Conservation (phyloP, 2,888 invertebrate genomes). For the Microctonus hyperodae region DNA sequence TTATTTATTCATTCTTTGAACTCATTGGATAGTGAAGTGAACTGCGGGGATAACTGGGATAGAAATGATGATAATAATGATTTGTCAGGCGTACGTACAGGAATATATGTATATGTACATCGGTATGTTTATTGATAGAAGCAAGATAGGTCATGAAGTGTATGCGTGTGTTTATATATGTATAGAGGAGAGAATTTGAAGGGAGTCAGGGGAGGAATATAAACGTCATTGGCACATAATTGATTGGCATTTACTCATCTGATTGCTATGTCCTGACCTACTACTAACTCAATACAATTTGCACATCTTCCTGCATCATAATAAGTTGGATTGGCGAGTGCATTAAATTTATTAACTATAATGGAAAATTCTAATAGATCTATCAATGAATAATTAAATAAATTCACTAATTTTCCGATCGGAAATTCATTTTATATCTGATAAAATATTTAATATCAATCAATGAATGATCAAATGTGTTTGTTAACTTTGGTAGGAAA, state of each 20-base stretch:
- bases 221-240: slow-evolving; percentile 52
- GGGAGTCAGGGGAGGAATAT: slow-evolving; percentile 5
- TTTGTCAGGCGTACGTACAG: neutral
- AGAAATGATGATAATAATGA: neutral
- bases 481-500: too few relatives aligned
- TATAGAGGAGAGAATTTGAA: neutral
- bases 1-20: neutral
- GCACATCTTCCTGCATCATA: slow-evolving; percentile 20
- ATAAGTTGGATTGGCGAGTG: neutral
- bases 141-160: slow-evolving; percentile 18
- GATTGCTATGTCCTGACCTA: slow-evolving; percentile 52
- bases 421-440: too few relatives aligned
- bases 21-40: slow-evolving; percentile 9
- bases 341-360: neutral
- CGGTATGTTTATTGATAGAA: slow-evolving; percentile 31
- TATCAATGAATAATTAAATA: too few relatives aligned
- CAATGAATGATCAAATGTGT: too few relatives aligned
- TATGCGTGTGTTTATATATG: neutral
- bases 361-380: too few relatives aligned
- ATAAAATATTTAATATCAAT: too few relatives aligned
- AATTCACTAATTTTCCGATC: too few relatives aligned
- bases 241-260: slow-evolving; percentile 62
- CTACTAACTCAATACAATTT: slow-evolving; percentile 31
- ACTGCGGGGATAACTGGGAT: too few relatives aligned
- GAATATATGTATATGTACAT: neutral